Evolutionary conservation across 2,888 invertebrate genomes (phyloP).

Genomic region (Hemaris fuciformis): DNA sequence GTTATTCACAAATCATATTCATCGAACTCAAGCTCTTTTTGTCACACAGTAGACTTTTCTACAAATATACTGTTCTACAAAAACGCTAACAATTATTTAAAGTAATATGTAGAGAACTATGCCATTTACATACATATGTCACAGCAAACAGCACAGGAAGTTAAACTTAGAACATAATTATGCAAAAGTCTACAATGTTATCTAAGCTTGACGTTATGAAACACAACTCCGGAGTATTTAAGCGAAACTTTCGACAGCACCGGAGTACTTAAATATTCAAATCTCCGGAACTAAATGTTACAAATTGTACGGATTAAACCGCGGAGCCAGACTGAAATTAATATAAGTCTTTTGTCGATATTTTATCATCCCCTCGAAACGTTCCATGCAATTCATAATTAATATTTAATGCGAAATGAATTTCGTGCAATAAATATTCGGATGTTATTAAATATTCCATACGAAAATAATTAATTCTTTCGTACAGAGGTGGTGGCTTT

Average conservation of each 20-base stretch:
- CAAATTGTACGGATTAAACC: background rate
- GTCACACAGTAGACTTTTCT: no score
- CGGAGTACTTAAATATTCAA: slow-evolving; percentile 15
- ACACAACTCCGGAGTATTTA: background rate
- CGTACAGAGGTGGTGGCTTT: background rate
- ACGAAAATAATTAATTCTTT: background rate
- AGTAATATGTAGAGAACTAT: background rate
- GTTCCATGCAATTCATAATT: background rate
- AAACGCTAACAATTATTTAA: background rate
- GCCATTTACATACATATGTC: background rate
- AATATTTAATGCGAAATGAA: background rate
- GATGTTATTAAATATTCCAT: background rate
- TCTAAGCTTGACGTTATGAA: background rate
- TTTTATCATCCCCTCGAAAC: background rate
- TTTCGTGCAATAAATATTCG: background rate
- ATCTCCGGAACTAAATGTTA: slow-evolving; percentile 11
- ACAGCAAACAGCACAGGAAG: background rate
- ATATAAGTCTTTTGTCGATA: slow-evolving; percentile 5
- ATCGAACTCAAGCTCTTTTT: no score
- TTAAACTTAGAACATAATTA: background rate
- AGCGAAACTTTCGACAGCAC: background rate
- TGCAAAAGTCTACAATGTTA: background rate
- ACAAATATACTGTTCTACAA: no score
- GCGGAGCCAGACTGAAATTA: slow-evolving; percentile 2
- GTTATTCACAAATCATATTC: no score